Evolutionary conservation across 2,888 invertebrate species (phyloP).

Genomic region (Trachelus iudaicus): DNA sequence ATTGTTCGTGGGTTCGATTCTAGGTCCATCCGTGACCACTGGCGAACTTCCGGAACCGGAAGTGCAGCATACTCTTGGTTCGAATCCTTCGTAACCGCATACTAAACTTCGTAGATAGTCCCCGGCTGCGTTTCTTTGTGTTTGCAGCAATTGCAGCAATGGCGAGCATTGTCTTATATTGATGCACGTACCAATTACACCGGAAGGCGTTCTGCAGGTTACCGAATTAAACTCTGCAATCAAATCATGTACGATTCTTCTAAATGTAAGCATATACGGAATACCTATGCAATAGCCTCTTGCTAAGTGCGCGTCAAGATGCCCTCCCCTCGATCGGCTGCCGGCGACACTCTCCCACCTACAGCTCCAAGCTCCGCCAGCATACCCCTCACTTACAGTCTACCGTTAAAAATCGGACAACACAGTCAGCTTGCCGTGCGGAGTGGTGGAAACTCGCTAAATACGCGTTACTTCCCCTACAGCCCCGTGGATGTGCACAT

Average conservation of each 20-base stretch:
- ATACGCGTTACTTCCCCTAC: neutral
- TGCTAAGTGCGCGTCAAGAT: neutral
- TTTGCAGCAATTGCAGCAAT: slow-evolving; percentile 67
- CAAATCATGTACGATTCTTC: neutral
- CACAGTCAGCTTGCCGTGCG: too few relatives aligned
- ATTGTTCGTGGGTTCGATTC: slow-evolving; percentile 24
- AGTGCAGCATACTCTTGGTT: slow-evolving; percentile 76
- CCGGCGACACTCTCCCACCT: slow-evolving; percentile 8
- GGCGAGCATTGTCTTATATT: slow-evolving; percentile 68
- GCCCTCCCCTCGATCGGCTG: slow-evolving; percentile 13
- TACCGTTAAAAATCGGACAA: too few relatives aligned
- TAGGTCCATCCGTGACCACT: slow-evolving; percentile 3
- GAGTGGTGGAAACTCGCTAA: neutral
- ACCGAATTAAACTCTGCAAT: slow-evolving; percentile 13
- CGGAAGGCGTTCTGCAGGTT: slow-evolving; percentile 68
- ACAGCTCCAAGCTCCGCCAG: neutral
- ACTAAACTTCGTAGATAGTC: slow-evolving; percentile 73
- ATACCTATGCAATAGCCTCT: neutral
- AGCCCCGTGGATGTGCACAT: neutral
- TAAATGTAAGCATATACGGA: neutral
- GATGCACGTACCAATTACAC: slow-evolving; percentile 68
- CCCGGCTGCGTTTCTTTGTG: slow-evolving; percentile 64
- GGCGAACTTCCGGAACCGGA: neutral
- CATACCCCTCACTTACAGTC: too few relatives aligned
- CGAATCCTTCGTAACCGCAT: slow-evolving; percentile 75